phyloP scores from a whole-genome alignment of 2,797 vertebrate species.

The Neostethus bicornis region DNA sequence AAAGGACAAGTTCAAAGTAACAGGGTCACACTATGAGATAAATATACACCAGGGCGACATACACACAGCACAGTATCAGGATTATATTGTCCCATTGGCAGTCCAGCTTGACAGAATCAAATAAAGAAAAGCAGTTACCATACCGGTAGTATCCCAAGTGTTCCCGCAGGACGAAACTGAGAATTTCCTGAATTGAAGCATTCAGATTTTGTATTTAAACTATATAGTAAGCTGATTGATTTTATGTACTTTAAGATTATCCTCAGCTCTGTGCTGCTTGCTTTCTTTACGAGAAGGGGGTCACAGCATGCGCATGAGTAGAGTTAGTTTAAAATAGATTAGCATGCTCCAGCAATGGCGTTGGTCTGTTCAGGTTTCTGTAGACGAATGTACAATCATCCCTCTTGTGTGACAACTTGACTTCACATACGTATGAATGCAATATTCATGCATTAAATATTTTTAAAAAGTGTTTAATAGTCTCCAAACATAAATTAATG shows the following conservation, averaged over 20 bases:
- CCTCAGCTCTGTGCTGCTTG: slow-evolving; percentile 25
- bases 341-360: slow-evolving; percentile 14
- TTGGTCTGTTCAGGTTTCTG: slow-evolving; percentile 40
- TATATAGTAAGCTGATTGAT: slow-evolving; percentile 9
- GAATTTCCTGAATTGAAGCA: not conserved
- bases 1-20: not conserved
- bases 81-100: too few species aligned
- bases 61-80: slow-evolving; percentile 6
- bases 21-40: slow-evolving; percentile 17
- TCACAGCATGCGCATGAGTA: slow-evolving; percentile 16
- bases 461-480: too few species aligned
- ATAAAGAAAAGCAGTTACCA: slow-evolving; percentile 22
- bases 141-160: slow-evolving; percentile 42
- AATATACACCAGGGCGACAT: slow-evolving; percentile 24
- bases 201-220: not conserved
- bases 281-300: slow-evolving; percentile 5
- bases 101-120: slow-evolving; percentile 17
- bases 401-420: not conserved
- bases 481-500: too few species aligned
- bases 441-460: too few species aligned
- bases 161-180: slow-evolving; percentile 7
- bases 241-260: slow-evolving; percentile 20
- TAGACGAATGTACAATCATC: not conserved
- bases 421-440: too few species aligned
- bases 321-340: slow-evolving; percentile 70